A percentile compares a stretch with the other conserved stretches of the same genome.
Conservation (phyloP, 2,113 vertebrate species). For the Catharus bicknelli region DNA sequence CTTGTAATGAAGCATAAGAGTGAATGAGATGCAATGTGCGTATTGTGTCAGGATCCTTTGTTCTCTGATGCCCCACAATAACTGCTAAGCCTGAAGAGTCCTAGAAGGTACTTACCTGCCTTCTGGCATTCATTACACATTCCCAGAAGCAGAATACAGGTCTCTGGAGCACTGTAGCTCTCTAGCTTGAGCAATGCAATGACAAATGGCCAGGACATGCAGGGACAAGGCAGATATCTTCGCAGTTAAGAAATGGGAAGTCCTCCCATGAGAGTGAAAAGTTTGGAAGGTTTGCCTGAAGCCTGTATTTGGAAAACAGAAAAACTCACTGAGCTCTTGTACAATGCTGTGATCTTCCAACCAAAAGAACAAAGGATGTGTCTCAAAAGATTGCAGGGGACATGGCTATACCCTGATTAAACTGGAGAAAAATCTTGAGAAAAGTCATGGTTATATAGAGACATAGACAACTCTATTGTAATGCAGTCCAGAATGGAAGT, state of each 20-base stretch:
- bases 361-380: background rate
- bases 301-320: background rate
- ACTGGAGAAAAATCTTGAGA: background rate
- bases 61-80: background rate
- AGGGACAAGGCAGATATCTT: background rate
- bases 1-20: background rate
- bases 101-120: background rate
- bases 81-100: background rate
- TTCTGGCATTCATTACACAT: fast-evolving
- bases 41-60: background rate
- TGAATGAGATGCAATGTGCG: fast-evolving
- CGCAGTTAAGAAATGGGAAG: background rate
- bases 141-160: background rate
- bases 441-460: background rate
- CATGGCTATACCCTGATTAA: background rate
- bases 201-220: background rate
- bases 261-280: background rate
- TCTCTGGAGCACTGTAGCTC: background rate
- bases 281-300: background rate
- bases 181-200: background rate
- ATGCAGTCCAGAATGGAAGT: background rate
- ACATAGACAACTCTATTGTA: background rate
- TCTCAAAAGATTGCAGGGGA: background rate
- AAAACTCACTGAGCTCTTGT: background rate
- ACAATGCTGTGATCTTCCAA: background rate